Evolutionary conservation across 2,113 vertebrate genomes (phyloP).

Genomic region (Verasper variegatus): DNA sequence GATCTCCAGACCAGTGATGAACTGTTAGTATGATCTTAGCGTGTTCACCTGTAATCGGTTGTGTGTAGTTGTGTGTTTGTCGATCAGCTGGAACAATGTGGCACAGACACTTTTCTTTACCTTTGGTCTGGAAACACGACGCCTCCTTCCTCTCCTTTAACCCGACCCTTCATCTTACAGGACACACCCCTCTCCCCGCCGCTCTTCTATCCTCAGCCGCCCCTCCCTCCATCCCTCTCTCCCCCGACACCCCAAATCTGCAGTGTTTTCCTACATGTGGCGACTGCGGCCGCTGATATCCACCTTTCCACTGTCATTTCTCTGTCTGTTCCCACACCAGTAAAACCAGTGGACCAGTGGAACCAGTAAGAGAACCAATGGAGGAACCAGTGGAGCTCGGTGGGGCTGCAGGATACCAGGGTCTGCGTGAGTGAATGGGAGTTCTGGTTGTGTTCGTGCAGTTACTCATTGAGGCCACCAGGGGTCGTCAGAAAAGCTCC

Average conservation of each 20-base stretch:
- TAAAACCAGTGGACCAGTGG: neutral
- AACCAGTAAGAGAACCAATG: neutral
- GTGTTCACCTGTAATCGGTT: neutral
- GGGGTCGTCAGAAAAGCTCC: slow-evolving; percentile 37
- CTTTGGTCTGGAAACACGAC: slow-evolving; percentile 15
- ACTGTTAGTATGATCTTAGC: neutral
- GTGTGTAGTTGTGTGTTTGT: too few relatives aligned
- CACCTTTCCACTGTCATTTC: neutral
- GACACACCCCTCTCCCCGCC: slow-evolving; percentile 8
- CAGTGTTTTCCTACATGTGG: slow-evolving; percentile 9
- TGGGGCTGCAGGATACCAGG: slow-evolving; percentile 35
- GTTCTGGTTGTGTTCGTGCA: slow-evolving; percentile 65
- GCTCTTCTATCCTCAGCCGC: slow-evolving; percentile 2
- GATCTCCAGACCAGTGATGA: too few relatives aligned
- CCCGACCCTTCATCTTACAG: slow-evolving; percentile 19
- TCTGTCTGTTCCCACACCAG: neutral
- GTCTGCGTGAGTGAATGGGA: slow-evolving; percentile 71
- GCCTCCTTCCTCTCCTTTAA: slow-evolving; percentile 23
- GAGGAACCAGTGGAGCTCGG: neutral
- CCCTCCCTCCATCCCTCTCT: slow-evolving; percentile 45
- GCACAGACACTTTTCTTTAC: neutral
- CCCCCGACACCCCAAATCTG: slow-evolving; percentile 35
- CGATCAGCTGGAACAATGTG: neutral
- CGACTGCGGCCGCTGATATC: neutral
- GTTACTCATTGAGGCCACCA: slow-evolving; percentile 35